phyloP scores from a whole-genome alignment of 92 coral and sea anemone species.

The Hydrozoanthus gracilis region DNA sequence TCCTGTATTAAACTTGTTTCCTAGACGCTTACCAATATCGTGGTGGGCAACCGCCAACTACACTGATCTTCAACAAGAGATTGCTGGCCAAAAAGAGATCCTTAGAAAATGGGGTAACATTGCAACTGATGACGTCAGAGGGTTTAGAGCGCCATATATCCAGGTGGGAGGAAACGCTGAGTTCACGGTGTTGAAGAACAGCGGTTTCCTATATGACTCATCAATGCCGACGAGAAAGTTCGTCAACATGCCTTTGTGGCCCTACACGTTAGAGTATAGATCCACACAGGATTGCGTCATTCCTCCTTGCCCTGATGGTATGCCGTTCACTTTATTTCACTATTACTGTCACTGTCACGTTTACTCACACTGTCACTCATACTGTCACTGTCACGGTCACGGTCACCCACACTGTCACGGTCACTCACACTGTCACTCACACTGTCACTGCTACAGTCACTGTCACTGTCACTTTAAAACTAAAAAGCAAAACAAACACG shows the following conservation, averaged over 20 bases:
- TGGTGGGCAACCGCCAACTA: conserved; percentile 78
- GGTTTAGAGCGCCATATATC: conserved; percentile 70
- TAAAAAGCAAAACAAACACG: background rate
- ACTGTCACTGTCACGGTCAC: background rate
- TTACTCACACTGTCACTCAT: background rate
- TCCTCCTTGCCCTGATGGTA: conserved; percentile 73
- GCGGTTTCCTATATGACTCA: conserved; percentile 66
- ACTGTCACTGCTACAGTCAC: background rate
- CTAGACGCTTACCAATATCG: conserved; percentile 55
- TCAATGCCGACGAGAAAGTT: conserved; percentile 67
- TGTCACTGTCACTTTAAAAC: background rate
- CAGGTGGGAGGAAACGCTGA: conserved; percentile 79
- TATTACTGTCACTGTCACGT: background rate
- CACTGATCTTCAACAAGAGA: conserved; percentile 55
- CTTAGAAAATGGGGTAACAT: conserved; percentile 69
- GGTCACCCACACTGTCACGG: too few relatives aligned
- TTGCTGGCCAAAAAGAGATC: conserved; percentile 72
- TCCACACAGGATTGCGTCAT: conserved; percentile 69
- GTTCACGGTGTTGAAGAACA: conserved; percentile 60
- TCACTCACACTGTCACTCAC: background rate
- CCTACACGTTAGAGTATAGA: conserved; percentile 68
- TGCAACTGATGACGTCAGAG: conserved; percentile 55
- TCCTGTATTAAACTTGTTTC: background rate
- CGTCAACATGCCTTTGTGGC: conserved; percentile 69
- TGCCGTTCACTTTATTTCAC: background rate